Evolutionary conservation across 2,797 vertebrate species (phyloP), one percentile per base, ranked within the genome.

Genomic region (Takifugu rubripes): DNA sequence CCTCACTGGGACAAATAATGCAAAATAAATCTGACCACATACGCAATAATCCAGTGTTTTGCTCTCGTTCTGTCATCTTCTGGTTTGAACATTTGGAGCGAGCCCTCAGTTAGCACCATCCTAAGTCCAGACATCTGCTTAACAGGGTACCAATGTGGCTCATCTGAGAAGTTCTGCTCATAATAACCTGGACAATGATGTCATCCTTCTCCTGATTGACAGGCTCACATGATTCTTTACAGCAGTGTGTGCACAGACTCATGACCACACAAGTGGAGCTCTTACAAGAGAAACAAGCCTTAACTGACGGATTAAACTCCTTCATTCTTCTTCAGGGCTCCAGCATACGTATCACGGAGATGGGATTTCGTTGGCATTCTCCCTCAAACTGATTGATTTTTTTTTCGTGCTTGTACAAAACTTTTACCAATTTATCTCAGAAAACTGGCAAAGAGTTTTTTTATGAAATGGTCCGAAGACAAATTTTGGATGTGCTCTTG

Each of bases 401-500:
- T 53, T 49, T 44, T 53, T 51, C 48, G 6, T 56, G 45, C 50
- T 9, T 43, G 11, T 14, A 4, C 12, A 24, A 29, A 27, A 0
- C 6, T 40, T 42, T 55, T n/a, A 11, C 17, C 11, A 5, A 14
- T 12, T 26, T 25, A n/a, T 11, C 57, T 51, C 26, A 1, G 16
- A 12, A 16, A 5, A 57, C 16, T n/a, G 49, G 46, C 36, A 55
- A 26, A 42, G 56, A 74, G 51, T 77, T 58, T 73, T 59, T 67
- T 54, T 51, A 66, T 40, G 58, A 78, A 81, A 80, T 64, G 56
- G 36, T 64, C 64, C 66, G 71, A 65, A 75, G 76, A 51, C 44
- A 71, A 70, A 70, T 89, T 89, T 87, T 81, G 89, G 84, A 91
- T 89, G 86, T 83, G 81, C 78, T 84, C 79, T 74, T 80, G 79